Base-by-base conservation (phyloP, 2,888 invertebrate genomes). In the Oscheius sp. region DNA sequence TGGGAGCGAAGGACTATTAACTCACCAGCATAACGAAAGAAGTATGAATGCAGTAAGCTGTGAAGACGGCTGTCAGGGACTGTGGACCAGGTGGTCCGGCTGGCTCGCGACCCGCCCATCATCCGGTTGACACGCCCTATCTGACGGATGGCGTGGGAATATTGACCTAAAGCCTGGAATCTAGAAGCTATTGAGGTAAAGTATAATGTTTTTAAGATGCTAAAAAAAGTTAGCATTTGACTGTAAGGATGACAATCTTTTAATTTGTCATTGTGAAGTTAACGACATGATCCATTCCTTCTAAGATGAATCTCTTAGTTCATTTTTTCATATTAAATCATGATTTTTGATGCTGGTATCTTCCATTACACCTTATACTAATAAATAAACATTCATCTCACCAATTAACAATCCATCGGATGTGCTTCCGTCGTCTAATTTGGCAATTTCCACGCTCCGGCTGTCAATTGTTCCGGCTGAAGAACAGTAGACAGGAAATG, bases 81-180 rank as follows among this genome's bases (percentile, higher is more conserved):
- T 59, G 59, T 59, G 28, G 28, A 44, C 54, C 59, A 59, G 59
- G 59, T 59, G 59, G 59, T 17, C 59, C 59, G 59, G 59, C 59
- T 59, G 59, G 59, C 32, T 36, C n/a, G n/a, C 41, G 54, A n/a
- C 54, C 32, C 54, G 54, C 54, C 54, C 54, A 54, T 54, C 51
- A 12, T 51, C 26, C 30, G 5, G n/a, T 24, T 44, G 14, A n/a
- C 54, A 54, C 54, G 54, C 54, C 54, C 47, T 20, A 4, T 32
- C 1, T 51, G 56, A 36, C 26, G 20, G 12, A 20, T 26, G 6
- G 20, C 41, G 57, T 57, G 38, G 22, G 57, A 57, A 28, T 38
- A 57, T 26, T 38, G 24, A 57, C 41, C 33, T 51, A 36, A 14
- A n/a, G 36, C 36, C 14, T 36, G 14, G n/a, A n/a, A n/a, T 41